A percentile compares a stretch with the other conserved stretches of the same genome.
Evolutionary conservation across 1,140 invertebrate genomes (phyloP).

Genomic region (Manduca sexta): DNA sequence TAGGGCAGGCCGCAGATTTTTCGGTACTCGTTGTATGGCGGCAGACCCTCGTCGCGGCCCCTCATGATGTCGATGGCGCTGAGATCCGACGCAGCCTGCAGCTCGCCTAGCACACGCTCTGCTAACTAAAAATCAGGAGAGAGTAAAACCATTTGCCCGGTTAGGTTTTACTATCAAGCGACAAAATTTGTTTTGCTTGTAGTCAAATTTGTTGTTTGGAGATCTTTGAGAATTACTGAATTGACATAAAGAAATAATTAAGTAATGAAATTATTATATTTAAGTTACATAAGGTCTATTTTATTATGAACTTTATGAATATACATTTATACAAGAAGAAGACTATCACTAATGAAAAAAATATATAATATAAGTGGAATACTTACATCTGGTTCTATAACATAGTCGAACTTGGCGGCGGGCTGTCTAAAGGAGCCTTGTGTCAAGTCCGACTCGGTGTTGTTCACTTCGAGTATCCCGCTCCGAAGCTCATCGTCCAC

Average conservation of each 20-base stretch:
- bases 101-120: conserved; percentile 15
- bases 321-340: no score
- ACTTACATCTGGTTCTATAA: conserved; percentile 25
- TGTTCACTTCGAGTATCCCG: conserved; percentile 20
- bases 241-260: no score
- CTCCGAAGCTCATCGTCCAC: conserved; percentile 17
- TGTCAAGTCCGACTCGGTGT: conserved; percentile 23
- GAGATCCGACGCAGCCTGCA: conserved; percentile 61
- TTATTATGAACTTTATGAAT: no score
- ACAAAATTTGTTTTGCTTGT: no score
- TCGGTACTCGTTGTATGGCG: conserved; percentile 80
- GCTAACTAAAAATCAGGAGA: conserved; percentile 15
- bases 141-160: no score
- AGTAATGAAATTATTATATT: no score
- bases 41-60: conserved; percentile 80
- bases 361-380: no score
- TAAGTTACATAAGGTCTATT: no score
- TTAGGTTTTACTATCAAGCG: no score
- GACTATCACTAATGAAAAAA: no score
- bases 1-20: conserved; percentile 75
- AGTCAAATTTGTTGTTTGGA: no score
- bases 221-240: no score
- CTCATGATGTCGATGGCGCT: conserved; percentile 79
- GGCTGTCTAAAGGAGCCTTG: conserved; percentile 18
- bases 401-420: conserved; percentile 14